A percentile compares a stretch with the other conserved stretches of the same genome.
phyloP scores from a whole-genome alignment of 1,140 invertebrate genomes.

The Homarus americanus region DNA sequence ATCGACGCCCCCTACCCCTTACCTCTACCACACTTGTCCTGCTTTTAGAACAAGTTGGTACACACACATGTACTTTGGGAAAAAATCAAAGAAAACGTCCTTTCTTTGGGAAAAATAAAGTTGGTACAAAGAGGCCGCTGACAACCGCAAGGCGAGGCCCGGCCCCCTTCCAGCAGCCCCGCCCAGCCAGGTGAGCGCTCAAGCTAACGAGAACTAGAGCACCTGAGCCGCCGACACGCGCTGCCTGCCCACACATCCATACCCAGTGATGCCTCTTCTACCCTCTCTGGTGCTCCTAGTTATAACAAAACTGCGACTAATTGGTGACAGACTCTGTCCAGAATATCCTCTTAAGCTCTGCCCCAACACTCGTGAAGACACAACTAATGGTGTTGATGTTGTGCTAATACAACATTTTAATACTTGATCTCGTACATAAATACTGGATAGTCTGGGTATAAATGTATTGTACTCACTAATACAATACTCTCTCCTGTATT shows the following conservation, averaged over 20 bases:
- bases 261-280: constrained; percentile 26
- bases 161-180: constrained; percentile 60
- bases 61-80: not conserved
- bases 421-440: too few species aligned
- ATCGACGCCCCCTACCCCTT: not conserved
- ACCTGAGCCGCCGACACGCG: constrained; percentile 62
- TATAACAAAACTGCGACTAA: too few species aligned
- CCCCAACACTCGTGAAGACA: too few species aligned
- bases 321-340: too few species aligned
- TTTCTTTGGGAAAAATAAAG: constrained; percentile 25
- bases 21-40: not conserved
- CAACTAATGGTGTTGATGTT: too few species aligned
- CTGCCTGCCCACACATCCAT: constrained; percentile 26
- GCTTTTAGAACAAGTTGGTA: constrained; percentile 22
- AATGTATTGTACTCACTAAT: too few species aligned
- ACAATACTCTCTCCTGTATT: too few species aligned
- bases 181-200: constrained; percentile 63
- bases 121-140: constrained; percentile 39
- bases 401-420: too few species aligned
- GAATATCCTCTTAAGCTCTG: too few species aligned
- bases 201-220: constrained; percentile 70
- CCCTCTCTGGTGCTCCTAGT: too few species aligned
- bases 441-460: too few species aligned
- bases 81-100: constrained; percentile 1
- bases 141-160: constrained; percentile 45